Evolutionary conservation across 2,113 vertebrate genomes (phyloP), one percentile per base, ranked within the genome.

Genomic region (Delphinus delphis): DNA sequence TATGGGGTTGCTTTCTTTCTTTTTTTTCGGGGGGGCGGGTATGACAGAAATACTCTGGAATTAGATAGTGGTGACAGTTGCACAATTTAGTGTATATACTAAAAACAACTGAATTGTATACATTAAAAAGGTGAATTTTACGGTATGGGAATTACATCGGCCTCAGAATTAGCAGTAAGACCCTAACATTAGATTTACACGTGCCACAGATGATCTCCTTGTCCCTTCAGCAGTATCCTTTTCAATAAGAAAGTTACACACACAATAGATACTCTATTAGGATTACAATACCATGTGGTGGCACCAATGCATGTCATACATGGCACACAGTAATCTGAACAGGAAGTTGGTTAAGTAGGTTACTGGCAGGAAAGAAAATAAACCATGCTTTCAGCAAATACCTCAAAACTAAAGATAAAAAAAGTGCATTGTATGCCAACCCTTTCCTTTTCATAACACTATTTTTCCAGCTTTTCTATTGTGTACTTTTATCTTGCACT

Each of bases 361-460:
- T 68, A 89, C 83, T 53, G 50, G 60, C 74, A 94, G 41, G 26
- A 92, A 85, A 31, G 77, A 92, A 96, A 94, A 89, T 23, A 31
- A 81, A 74, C 60, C 44, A 76, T 26, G 18, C 76, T 89, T 86
- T 81, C 53, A 94, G 81, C 23, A 83, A 70, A 50, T 83, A 83
- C 17, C 25, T 38, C 63, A 55, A 90, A 90, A 92, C 50, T 67
- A 55, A 86, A 88, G 55, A 55, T 23, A 62, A 90, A 80, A 83
- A 68, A 28, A 88, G 38, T 65, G 20, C 55, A 76, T 1, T 53
- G 65, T 58, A 58, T 33, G 14, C 36, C 88, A 82, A 81, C 2
- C 8, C 53, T 41, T 62, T 83, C 33, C n/a, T 95, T 77, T 68
- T 86, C 25, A 50, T 44, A 47, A 81, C 74, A 86, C 92, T 25